phyloP scores from a whole-genome alignment of 2,888 invertebrate species.

The Crossocerus cetratus region DNA sequence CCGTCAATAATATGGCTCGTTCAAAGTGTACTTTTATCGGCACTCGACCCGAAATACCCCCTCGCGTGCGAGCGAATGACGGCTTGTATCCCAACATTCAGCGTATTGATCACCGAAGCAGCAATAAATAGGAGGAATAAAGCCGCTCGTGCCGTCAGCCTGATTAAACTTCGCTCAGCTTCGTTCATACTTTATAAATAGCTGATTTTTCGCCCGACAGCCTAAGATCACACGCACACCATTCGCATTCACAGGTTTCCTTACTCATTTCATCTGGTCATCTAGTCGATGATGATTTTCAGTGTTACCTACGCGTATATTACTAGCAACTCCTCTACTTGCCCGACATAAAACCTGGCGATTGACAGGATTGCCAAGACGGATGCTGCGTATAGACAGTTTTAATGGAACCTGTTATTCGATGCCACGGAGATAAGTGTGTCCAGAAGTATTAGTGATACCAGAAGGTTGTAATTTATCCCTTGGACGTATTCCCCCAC shows the following conservation, averaged over 20 bases:
- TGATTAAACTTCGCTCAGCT: constrained; percentile 65
- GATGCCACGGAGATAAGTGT: constrained; percentile 15
- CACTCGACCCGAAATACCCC: constrained; percentile 50
- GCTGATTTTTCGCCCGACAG: constrained; percentile 42
- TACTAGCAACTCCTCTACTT: constrained; percentile 12
- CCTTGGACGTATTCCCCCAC: too few species aligned
- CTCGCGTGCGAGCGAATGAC: constrained; percentile 37
- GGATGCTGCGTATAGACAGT: constrained; percentile 33
- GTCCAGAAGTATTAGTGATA: background rate
- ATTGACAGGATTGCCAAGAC: constrained; percentile 19
- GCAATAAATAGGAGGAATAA: constrained; percentile 63
- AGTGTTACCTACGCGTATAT: constrained; percentile 27
- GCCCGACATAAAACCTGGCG: constrained; percentile 8
- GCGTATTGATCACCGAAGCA: constrained; percentile 64
- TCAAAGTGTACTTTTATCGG: constrained; percentile 38
- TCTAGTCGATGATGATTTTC: background rate
- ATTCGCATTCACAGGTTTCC: background rate
- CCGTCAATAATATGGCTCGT: constrained; percentile 41
- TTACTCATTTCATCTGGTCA: too few species aligned
- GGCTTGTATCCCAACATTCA: constrained; percentile 57
- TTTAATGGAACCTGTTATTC: constrained; percentile 29
- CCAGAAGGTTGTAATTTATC: too few species aligned
- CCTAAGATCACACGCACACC: background rate
- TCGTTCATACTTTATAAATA: constrained; percentile 66
- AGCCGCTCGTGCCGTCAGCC: constrained; percentile 48